Conservation (phyloP, 2,888 invertebrate species). For the Macrosoma leucophasiata region DNA sequence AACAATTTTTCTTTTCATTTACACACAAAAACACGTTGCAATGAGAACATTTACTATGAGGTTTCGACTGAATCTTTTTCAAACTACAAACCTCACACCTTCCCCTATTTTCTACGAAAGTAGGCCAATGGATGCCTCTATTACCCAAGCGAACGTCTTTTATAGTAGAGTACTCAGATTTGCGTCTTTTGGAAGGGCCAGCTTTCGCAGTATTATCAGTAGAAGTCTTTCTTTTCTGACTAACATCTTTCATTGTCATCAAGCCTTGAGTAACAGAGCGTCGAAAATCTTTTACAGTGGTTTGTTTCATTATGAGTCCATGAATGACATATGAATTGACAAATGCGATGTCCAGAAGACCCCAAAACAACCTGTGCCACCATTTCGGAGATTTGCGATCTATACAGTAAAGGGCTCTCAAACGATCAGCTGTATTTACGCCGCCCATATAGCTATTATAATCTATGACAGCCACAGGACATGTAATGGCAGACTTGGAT, state of each 20-base stretch:
- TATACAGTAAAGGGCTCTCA: too few species aligned
- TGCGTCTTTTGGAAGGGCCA: slow-evolving; percentile 26
- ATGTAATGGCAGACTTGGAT: slow-evolving; percentile 5
- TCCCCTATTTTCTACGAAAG: slow-evolving; percentile 25
- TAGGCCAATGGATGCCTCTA: slow-evolving; percentile 30
- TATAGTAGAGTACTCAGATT: slow-evolving; percentile 26
- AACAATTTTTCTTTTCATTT: slow-evolving; percentile 28
- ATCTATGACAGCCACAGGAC: slow-evolving; percentile 6
- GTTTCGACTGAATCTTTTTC: slow-evolving; percentile 30
- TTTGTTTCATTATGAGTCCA: slow-evolving; percentile 26
- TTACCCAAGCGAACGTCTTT: slow-evolving; percentile 27
- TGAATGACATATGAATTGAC: slow-evolving; percentile 19
- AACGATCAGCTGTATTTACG: too few species aligned
- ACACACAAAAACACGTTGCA: slow-evolving; percentile 25
- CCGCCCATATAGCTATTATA: slow-evolving; percentile 5
- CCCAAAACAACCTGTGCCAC: slow-evolving; percentile 38
- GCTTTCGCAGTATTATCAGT: slow-evolving; percentile 9
- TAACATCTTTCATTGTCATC: slow-evolving; percentile 26
- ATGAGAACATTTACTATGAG: slow-evolving; percentile 23
- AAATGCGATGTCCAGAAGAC: slow-evolving; percentile 28
- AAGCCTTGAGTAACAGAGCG: slow-evolving; percentile 20
- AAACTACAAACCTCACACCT: slow-evolving; percentile 29
- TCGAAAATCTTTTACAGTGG: slow-evolving; percentile 22
- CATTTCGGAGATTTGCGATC: slow-evolving; percentile 36
- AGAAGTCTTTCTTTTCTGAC: slow-evolving; percentile 25